A percentile compares a stretch with the other conserved stretches of the same genome.
phyloP scores from a whole-genome alignment of 2,888 invertebrate genomes.

The Protophormia terraenovae region DNA sequence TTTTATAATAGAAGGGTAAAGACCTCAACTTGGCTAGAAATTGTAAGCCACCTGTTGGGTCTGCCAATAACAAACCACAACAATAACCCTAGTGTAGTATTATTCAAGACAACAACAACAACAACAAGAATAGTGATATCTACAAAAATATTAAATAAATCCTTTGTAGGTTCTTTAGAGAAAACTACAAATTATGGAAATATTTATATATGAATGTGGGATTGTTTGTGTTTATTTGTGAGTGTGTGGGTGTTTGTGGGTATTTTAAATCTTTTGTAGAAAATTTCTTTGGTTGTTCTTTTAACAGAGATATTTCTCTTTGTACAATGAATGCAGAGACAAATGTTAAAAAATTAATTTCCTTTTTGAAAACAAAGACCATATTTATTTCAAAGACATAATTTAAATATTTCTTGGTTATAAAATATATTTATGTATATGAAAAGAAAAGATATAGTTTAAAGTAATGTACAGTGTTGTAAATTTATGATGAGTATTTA shows the following conservation, averaged over 20 bases:
- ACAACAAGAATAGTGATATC: too few species aligned
- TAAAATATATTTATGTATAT: neutral
- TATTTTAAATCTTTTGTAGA: neutral
- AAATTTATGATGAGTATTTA: neutral
- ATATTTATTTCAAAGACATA: neutral
- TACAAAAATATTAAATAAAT: conserved; percentile 33
- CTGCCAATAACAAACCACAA: conserved; percentile 1
- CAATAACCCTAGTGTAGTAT: neutral
- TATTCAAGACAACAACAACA: neutral
- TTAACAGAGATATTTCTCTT: neutral
- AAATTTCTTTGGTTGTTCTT: neutral
- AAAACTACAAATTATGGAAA: conserved; percentile 18
- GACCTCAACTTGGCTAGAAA: conserved; percentile 8
- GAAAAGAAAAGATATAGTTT: neutral
- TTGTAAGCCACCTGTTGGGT: conserved; percentile 51
- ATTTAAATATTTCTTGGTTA: neutral
- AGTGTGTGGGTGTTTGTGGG: neutral
- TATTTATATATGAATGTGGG: neutral
- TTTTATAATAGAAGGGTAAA: neutral
- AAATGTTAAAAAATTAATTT: conserved; percentile 49
- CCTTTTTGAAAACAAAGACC: conserved; percentile 4
- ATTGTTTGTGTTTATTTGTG: neutral
- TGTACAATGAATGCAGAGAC: conserved; percentile 9
- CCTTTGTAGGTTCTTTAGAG: conserved; percentile 4
- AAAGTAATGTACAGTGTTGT: neutral